These are phyloP conservation scores for Platyura marginata DNA, from an alignment of 1,140 invertebrate genomes.

Conservation along the genomic window DNA sequence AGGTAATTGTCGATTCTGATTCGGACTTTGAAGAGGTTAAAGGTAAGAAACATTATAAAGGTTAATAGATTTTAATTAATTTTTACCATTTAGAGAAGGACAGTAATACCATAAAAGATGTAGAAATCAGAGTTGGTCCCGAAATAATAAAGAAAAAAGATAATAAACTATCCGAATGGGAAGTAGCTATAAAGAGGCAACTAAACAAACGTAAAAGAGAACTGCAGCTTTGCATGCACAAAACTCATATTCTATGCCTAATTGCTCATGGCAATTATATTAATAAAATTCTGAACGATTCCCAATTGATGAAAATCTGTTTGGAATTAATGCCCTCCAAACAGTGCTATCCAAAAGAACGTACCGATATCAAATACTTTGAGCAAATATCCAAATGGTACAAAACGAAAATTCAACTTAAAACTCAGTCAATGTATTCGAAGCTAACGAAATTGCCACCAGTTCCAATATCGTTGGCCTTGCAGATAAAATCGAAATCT, in stretches of 20 bases:
- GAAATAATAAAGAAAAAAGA: too few relatives aligned
- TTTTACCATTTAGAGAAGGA: too few relatives aligned
- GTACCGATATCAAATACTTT: slow-evolving; percentile 50
- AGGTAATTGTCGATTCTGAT: too few relatives aligned
- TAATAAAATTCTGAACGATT: slow-evolving; percentile 49
- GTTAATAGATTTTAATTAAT: too few relatives aligned
- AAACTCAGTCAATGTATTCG: too few relatives aligned
- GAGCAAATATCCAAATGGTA: slow-evolving; percentile 64
- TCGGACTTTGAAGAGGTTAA: too few relatives aligned
- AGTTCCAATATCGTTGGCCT: slow-evolving; percentile 30
- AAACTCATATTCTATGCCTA: slow-evolving; percentile 68
- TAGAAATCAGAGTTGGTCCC: too few relatives aligned
- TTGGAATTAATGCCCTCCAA: slow-evolving; percentile 52
- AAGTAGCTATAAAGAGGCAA: slow-evolving; percentile 50
- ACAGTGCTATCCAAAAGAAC: slow-evolving; percentile 49
- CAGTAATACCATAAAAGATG: too few relatives aligned
- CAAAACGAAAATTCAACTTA: slow-evolving; percentile 34
- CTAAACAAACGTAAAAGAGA: slow-evolving; percentile 59
- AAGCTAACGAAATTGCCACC: too few relatives aligned
- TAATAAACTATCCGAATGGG: too few relatives aligned
- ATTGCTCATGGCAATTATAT: slow-evolving; percentile 61
- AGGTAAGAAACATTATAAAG: too few relatives aligned
- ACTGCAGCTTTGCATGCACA: slow-evolving; percentile 62
- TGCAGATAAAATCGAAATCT: slow-evolving; percentile 39
- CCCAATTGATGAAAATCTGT: slow-evolving; percentile 39